Evolutionary conservation across 2,113 vertebrate species (phyloP), one percentile per base, ranked within the genome.

Genomic region (Todiramphus saurophagus): DNA sequence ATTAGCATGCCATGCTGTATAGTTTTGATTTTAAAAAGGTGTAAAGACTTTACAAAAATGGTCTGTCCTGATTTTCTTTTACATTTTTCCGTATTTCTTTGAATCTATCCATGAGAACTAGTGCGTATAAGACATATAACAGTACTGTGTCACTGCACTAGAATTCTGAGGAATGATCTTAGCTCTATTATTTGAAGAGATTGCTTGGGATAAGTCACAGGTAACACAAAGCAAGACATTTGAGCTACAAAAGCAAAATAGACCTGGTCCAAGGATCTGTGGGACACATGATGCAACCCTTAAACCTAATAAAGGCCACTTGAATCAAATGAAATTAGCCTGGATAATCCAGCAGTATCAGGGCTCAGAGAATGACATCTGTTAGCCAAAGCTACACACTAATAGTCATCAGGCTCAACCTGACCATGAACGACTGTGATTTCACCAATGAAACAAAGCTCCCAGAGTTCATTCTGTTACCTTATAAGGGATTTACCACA

Each of bases 361-460:
- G 53, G 64, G 39, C 85, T 80, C 19, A 55, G 44, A 69, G 59
- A 10, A 51, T 53, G 59, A 35, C 15, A 33, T 21, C 63, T 48
- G 7, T 28, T 5, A 89, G 44, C 41, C 82, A 77, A 13, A 3
- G 17, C n/a, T n/a, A 68, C 30, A 9, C 0, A 2, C 28, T 31
- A 48, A 9, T 37, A 68, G 39, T 6, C n/a, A 59, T 39, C 16
- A 46, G 48, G 66, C 35, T 76, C 59, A 48, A 10, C 37, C 19
- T 5, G 3, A 50, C 51, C 33, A 64, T 0, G 1, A 63, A 10
- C 4, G 3, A 41, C 7, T 33, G 17, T 2, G 1, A 44, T 69
- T 77, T 62, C 58, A 76, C 64, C 78, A 58, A 44, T 25, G 62
- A 59, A 85, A 66, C 13, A 44, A 70, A 75, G 20, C 13, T 87